Conservation (phyloP, 2,888 invertebrate genomes). For the Strigamia crassipes region DNA sequence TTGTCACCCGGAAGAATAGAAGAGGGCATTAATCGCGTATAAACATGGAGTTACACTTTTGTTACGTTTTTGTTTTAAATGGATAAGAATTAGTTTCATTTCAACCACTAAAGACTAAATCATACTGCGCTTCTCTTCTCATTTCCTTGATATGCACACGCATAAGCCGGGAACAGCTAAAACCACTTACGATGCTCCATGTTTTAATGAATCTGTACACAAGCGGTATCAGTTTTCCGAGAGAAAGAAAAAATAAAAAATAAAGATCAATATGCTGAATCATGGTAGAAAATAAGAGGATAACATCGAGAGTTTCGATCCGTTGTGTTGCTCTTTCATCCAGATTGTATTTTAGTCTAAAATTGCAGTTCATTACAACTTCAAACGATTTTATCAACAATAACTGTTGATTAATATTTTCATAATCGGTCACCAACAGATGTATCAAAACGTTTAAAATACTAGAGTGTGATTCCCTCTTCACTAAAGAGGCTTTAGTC, state of each 20-base stretch:
- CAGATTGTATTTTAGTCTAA: not conserved
- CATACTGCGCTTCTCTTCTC: too few species aligned
- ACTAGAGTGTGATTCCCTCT: not conserved
- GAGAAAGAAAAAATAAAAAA: not conserved
- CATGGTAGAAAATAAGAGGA: conserved; percentile 1
- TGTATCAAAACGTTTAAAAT: too few species aligned
- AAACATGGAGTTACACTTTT: too few species aligned
- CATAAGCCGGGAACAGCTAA: not conserved
- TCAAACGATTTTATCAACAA: not conserved
- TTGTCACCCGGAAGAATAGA: not conserved
- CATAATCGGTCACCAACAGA: not conserved
- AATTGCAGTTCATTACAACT: not conserved
- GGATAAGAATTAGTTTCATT: too few species aligned
- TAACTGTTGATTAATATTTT: not conserved
- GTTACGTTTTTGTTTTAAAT: too few species aligned
- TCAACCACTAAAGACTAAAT: too few species aligned
- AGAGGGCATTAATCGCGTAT: not conserved
- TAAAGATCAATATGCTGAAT: not conserved
- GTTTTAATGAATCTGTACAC: not conserved
- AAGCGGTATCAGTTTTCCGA: not conserved
- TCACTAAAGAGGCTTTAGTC: too few species aligned
- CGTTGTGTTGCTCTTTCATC: not conserved
- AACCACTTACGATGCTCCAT: not conserved
- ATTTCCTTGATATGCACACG: not conserved
- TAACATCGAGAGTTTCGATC: not conserved